phyloP scores from a whole-genome alignment of 2,888 invertebrate genomes.

The Microplitis deprimator region DNA sequence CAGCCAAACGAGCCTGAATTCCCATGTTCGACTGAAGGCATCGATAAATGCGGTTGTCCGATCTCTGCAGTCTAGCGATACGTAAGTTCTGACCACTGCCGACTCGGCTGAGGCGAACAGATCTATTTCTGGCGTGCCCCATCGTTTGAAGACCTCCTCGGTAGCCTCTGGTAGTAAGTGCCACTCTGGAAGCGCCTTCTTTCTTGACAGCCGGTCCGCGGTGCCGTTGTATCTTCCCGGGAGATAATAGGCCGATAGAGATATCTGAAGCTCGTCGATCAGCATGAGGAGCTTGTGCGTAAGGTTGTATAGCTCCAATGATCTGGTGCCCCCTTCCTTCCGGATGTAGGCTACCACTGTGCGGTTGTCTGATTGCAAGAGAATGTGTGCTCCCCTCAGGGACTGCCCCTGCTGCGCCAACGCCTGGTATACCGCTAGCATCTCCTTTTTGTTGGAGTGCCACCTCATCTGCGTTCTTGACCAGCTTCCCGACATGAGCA shows the following conservation, averaged over 20 bases:
- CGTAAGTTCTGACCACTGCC: constrained; percentile 43
- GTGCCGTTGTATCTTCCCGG: constrained; percentile 58
- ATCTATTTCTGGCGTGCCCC: constrained; percentile 43
- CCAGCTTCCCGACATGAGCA: constrained; percentile 41
- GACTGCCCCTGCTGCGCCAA: constrained; percentile 29
- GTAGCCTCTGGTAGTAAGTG: constrained; percentile 21
- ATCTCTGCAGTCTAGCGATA: constrained; percentile 44
- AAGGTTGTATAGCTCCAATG: constrained; percentile 34
- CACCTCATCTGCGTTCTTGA: constrained; percentile 29
- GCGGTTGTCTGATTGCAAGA: constrained; percentile 39
- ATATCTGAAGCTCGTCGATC: constrained; percentile 43
- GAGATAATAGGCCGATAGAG: constrained; percentile 51
- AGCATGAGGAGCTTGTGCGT: constrained; percentile 33
- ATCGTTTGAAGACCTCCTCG: constrained; percentile 4
- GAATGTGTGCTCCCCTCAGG: constrained; percentile 34
- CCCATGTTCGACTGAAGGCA: constrained; percentile 44
- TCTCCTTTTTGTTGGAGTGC: constrained; percentile 45
- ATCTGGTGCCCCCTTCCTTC: constrained; percentile 46
- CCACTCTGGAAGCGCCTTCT: constrained; percentile 21
- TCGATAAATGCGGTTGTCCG: constrained; percentile 43
- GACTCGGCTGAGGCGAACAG: constrained; percentile 46
- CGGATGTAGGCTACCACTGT: constrained; percentile 43
- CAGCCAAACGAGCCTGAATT: constrained; percentile 32
- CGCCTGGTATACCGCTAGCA: constrained; percentile 40
- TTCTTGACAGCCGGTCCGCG: constrained; percentile 54